Conservation (phyloP, 2,797 vertebrate species). For the Garrulus glandarius region DNA sequence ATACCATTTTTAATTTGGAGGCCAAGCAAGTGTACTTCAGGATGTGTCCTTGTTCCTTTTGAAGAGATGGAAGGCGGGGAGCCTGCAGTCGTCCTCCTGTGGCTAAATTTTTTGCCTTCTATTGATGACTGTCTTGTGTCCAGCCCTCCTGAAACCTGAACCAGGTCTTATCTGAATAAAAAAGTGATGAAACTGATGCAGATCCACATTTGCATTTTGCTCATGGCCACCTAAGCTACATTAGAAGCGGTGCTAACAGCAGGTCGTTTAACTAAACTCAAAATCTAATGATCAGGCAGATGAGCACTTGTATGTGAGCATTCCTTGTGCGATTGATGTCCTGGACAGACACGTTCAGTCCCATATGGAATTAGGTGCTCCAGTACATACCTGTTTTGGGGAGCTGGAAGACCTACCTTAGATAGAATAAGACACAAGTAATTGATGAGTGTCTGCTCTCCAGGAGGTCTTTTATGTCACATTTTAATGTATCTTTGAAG, state of each 20-base stretch:
- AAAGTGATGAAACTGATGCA: neutral
- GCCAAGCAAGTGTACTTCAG: neutral
- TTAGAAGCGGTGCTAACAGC: neutral
- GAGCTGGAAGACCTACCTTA: neutral
- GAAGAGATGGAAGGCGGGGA: neutral
- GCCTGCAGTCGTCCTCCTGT: neutral
- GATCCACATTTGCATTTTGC: neutral
- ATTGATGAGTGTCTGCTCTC: neutral
- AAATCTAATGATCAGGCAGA: neutral
- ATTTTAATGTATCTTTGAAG: neutral
- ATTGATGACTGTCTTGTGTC: neutral
- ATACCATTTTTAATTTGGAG: neutral
- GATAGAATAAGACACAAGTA: neutral
- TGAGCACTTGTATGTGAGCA: rapidly evolving
- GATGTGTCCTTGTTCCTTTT: neutral
- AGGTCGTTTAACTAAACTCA: neutral
- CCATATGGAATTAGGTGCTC: neutral
- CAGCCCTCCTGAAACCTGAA: neutral
- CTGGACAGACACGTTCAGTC: neutral
- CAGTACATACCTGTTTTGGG: neutral
- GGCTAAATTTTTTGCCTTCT: neutral
- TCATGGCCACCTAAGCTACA: neutral
- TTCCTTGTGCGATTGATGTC: neutral
- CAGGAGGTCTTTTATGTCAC: neutral
- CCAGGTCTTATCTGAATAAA: neutral